A percentile compares a stretch with the other conserved stretches of the same genome.
These are phyloP conservation scores for Achroia grisella DNA, from an alignment of 1,140 invertebrate genomes.

Conservation along the genomic window DNA sequence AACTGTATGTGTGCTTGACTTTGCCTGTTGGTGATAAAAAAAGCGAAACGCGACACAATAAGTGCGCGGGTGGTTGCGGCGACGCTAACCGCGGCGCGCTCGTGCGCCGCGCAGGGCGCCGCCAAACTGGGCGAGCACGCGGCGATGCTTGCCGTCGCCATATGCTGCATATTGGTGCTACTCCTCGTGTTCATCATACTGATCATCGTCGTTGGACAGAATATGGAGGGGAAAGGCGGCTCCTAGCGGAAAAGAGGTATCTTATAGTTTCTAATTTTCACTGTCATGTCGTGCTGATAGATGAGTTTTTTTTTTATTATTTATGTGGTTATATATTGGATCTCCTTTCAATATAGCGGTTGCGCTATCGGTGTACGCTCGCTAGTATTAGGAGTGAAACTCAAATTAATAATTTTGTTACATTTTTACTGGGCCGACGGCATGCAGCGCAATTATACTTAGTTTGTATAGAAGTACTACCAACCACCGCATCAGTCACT, in stretches of 20 bases:
- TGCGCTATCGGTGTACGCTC: no score
- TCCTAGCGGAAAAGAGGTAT: constrained; percentile 56
- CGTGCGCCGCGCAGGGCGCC: constrained; percentile 41
- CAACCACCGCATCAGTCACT: no score
- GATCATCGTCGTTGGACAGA: constrained; percentile 84
- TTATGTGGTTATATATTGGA: no score
- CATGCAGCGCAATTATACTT: no score
- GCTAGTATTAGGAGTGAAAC: no score
- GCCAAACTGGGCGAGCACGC: constrained; percentile 72
- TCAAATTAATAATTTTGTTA: no score
- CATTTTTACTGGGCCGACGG: no score
- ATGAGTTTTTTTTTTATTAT: no score
- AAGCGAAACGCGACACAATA: constrained; percentile 16
- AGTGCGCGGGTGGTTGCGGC: constrained; percentile 41
- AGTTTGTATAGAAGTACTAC: no score
- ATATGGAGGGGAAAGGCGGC: constrained; percentile 76
- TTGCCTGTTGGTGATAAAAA: background rate
- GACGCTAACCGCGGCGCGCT: constrained; percentile 41
- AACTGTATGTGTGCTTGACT: background rate
- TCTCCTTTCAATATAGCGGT: no score
- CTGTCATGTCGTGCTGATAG: no score
- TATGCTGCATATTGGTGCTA: constrained; percentile 84
- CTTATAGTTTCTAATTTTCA: background rate
- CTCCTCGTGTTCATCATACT: constrained; percentile 84
- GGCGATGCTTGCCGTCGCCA: constrained; percentile 84